Conservation (phyloP, 2,888 invertebrate genomes). For the Eilema depressum region DNA sequence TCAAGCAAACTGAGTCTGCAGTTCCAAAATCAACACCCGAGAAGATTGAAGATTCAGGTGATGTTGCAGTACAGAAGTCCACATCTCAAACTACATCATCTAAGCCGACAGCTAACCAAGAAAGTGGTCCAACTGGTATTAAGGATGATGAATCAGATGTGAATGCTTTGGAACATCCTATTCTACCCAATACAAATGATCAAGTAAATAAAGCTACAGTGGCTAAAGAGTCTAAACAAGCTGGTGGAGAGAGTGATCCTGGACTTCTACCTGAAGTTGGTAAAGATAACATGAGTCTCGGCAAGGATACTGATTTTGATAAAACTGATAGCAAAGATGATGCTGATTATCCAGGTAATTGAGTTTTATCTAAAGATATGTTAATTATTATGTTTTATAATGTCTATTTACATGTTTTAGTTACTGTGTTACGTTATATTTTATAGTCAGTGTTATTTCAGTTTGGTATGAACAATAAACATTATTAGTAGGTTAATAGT, state of each 20-base stretch:
- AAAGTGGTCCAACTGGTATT: conserved; percentile 3
- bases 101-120: conserved; percentile 24
- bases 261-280: conserved; percentile 25
- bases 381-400: neutral
- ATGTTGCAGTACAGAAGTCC: conserved; percentile 22
- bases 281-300: conserved; percentile 17
- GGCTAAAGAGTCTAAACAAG: conserved; percentile 27
- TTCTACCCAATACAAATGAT: conserved; percentile 20
- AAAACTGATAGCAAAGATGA: conserved; percentile 46
- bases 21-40: conserved; percentile 31
- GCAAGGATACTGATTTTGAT: conserved; percentile 15
- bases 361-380: too few relatives aligned
- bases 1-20: conserved; percentile 30
- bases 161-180: conserved; percentile 27
- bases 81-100: conserved; percentile 22
- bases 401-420: too few relatives aligned
- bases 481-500: too few relatives aligned
- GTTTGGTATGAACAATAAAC: too few relatives aligned
- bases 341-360: conserved; percentile 52
- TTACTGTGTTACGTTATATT: too few relatives aligned
- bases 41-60: conserved; percentile 22
- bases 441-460: too few relatives aligned
- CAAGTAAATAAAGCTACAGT: conserved; percentile 30
- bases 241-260: conserved; percentile 22
- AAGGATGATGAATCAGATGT: conserved; percentile 29